Evolutionary conservation across 2,888 invertebrate species (phyloP), one percentile per base, ranked within the genome.

Genomic region (Acheta domesticus): DNA sequence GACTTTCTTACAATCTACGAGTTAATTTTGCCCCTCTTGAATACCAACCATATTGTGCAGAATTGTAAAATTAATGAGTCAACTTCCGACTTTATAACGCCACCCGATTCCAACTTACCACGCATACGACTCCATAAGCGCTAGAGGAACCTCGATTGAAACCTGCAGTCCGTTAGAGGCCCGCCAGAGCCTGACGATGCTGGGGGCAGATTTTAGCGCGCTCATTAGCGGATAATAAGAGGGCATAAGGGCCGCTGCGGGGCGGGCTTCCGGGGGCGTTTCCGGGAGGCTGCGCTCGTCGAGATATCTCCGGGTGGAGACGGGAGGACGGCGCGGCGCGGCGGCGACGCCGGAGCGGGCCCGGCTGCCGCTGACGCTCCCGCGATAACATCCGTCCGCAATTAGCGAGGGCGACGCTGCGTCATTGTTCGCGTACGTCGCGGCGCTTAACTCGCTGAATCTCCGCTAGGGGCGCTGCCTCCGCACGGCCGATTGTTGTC

Each of bases 381-480:
- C 62, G n/a, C 62, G 62, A 62, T 62, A 62, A 62, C 16, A 62
- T 62, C 62, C 62, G 62, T 62, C 62, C 62, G 62, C 62, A 62
- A 62, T 62, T 62, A 62, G 62, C 62, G 62, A 2, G 16, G 62
- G n/a, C 62, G 62, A 62, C 62, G 62, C 62, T 62, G 62, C 62
- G 62, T 62, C 62, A 62, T 62, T 62, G 62, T 62, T 62, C 62
- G 62, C 62, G 62, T n/a, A 62, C n/a, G 36, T 36, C 36, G 36
- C 36, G 36, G 62, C 62, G 12, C 12, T 62, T 62, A 62, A 62
- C 62, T 62, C 62, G 14, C 62, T 62, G 62, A n/a, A 62, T 62
- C 62, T 62, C 62, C 12, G 62, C 62, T n/a, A 62, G 8, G 62
- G 16, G 62, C 62, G 62, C 62, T 62, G 62, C 62, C 62, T 5